phyloP scores from a whole-genome alignment of 2,797 vertebrate genomes.

The Steatocranus sp. region DNA sequence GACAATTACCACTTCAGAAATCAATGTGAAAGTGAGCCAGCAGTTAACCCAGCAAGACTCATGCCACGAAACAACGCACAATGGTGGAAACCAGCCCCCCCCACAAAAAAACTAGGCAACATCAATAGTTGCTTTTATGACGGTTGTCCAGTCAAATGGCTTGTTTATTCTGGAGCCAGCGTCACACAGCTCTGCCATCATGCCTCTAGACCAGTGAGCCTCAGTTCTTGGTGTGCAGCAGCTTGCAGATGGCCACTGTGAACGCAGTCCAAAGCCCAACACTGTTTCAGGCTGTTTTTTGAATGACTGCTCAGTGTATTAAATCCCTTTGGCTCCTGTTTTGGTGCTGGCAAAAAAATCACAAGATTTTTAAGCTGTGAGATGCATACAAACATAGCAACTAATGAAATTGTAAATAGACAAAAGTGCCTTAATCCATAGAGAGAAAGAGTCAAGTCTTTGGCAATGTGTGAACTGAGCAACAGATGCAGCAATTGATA shows the following conservation, averaged over 20 bases:
- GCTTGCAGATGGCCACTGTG: constrained; percentile 74
- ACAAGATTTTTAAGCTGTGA: constrained; percentile 60
- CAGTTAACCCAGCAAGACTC: constrained; percentile 8
- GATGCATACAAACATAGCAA: constrained; percentile 64
- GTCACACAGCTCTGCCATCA: constrained; percentile 61
- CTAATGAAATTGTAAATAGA: constrained; percentile 72
- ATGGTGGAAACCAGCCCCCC: neutral
- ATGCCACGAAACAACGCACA: constrained; percentile 21
- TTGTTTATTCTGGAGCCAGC: constrained; percentile 67
- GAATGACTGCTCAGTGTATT: constrained; percentile 69
- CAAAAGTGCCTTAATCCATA: constrained; percentile 64
- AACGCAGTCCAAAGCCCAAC: constrained; percentile 67
- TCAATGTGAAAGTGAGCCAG: constrained; percentile 50
- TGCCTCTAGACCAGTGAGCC: constrained; percentile 56
- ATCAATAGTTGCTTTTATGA: constrained; percentile 62
- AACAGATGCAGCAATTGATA: constrained; percentile 69
- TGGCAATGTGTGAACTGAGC: constrained; percentile 47
- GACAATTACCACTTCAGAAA: constrained; percentile 45
- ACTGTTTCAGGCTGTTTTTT: constrained; percentile 68
- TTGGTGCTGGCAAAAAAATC: constrained; percentile 61
- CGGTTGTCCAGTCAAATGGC: constrained; percentile 55
- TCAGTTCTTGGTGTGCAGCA: constrained; percentile 59
- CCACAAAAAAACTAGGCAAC: neutral
- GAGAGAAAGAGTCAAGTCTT: constrained; percentile 49
- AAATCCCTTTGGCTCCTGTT: constrained; percentile 68